Conservation (phyloP, 2,888 invertebrate species). For the Drosophila monieri region DNA sequence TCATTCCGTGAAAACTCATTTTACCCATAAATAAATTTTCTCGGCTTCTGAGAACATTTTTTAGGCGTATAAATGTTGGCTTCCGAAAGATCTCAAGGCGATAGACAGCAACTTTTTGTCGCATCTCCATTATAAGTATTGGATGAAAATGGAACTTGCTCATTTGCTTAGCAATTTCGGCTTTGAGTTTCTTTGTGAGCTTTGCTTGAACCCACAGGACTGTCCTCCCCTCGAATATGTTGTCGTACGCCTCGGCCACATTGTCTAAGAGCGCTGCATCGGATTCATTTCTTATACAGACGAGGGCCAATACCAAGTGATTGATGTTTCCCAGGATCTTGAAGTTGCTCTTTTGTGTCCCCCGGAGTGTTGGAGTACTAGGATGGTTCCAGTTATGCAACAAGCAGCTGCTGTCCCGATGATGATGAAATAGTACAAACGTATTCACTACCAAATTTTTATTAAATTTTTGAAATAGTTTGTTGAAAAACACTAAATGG, state of each 20-base stretch:
- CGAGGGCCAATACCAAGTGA: background rate
- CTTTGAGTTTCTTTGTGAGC: background rate
- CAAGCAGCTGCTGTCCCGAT: background rate
- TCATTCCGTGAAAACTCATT: background rate
- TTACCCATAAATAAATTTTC: background rate
- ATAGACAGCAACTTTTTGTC: background rate
- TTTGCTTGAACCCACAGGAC: background rate
- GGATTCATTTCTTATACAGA: background rate
- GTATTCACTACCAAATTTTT: background rate
- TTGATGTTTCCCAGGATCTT: background rate
- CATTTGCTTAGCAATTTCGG: background rate
- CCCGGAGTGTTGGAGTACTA: background rate
- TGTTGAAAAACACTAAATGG: background rate
- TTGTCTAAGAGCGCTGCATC: background rate
- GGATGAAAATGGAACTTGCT: background rate
- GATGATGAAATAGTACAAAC: background rate
- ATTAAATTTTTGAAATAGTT: background rate
- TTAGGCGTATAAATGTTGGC: background rate
- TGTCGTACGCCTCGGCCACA: background rate
- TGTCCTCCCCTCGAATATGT: background rate
- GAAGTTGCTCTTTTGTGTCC: background rate
- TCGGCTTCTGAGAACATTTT: background rate
- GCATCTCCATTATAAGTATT: background rate
- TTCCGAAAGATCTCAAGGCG: background rate
- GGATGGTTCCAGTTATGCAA: background rate